Evolutionary conservation across 1,140 invertebrate species (phyloP).

Genomic region (Brachionus paranguensis): DNA sequence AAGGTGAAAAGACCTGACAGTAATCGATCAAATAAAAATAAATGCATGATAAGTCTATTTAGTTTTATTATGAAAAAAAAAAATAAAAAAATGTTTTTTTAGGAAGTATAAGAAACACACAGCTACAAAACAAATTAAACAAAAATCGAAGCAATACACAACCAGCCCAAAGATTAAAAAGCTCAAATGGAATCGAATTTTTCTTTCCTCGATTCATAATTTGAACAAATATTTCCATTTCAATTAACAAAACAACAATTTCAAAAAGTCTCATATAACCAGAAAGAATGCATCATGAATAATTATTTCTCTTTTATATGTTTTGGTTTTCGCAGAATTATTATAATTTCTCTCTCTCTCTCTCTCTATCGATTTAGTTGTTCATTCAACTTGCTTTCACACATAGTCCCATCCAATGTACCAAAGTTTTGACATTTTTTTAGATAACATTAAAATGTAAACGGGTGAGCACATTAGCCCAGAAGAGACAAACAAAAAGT

Average conservation of each 20-base stretch:
- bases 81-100: not conserved
- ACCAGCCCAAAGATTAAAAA: not conserved
- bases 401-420: not conserved
- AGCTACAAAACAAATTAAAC: not conserved
- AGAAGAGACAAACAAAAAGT: not conserved
- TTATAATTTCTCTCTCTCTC: not conserved
- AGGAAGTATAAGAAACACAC: not conserved
- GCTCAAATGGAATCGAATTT: not conserved
- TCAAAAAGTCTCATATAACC: not conserved
- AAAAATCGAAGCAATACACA: not conserved
- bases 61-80: not conserved
- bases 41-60: constrained; percentile 11
- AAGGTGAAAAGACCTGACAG: not conserved
- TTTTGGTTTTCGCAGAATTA: not conserved
- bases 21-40: not conserved
- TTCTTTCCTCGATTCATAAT: not conserved
- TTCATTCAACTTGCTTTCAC: not conserved
- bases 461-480: not conserved
- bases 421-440: not conserved
- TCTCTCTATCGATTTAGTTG: constrained; percentile 2
- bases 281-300: not conserved
- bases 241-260: constrained; percentile 29
- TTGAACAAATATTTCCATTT: constrained; percentile 25
- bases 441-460: not conserved
- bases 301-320: not conserved